Evolutionary conservation across 2,888 invertebrate species (phyloP), one percentile per base, ranked within the genome.

Genomic region (Acleris sparsana): DNA sequence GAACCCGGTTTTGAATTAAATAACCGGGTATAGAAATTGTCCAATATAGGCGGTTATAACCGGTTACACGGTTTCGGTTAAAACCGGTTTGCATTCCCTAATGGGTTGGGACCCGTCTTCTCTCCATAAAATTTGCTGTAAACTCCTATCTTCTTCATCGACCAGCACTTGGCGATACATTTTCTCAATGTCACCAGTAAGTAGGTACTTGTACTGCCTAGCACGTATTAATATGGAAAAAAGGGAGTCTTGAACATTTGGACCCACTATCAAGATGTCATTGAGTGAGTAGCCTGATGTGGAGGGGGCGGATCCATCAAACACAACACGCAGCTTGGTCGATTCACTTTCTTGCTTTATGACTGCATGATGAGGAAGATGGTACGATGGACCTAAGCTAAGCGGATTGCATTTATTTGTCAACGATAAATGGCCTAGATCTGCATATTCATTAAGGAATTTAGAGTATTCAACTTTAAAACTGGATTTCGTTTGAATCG

Each of bases 171-270:
- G 70, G 0, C 73, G 67, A 17, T 72, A 76, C 72, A 75, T 73
- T 70, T 76, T 74, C 25, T 75, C 72, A 0, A 75, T 67, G 44
- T 74, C 76, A 0, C 70, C 73, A 2, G 71, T 70, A 0, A 75
- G 44, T 9, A 75, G 56, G 18, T 68, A 77, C 25, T 71, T 73
- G 52, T 73, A 70, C n/a, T 72, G 73, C 3, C 73, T 53, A 29
- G 66, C 60, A 5, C 72, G 69, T 5, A 73, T 29, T 20, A 73
- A 65, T 18, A 73, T 74, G 33, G 66, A 22, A 52, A 75, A 73
- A 5, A 75, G 62, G 3, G 74, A 67, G 46, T 73, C 72, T 55
- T 75, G 74, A 0, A 75, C 39, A 6, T 58, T 70, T 0, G 76
- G 76, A 7, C 78, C 79, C 51, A 75, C 72, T 66, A 72, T 69